Conservation (phyloP, 2,113 vertebrate genomes). For the Phylloscopus trochiloides region DNA sequence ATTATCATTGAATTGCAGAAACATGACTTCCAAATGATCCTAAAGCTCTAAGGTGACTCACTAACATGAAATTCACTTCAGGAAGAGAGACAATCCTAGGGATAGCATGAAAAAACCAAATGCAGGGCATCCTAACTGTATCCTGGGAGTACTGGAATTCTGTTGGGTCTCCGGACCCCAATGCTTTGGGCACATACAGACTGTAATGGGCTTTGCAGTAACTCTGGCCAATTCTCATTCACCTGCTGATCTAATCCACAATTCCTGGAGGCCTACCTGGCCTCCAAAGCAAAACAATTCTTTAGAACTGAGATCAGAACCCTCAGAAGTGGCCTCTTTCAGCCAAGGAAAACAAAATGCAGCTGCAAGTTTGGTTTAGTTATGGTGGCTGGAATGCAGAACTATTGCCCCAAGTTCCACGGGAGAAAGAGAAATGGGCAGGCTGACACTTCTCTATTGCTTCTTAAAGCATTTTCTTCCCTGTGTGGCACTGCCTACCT, state of each 20-base stretch:
- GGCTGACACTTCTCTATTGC: background rate
- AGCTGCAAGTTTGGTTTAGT: background rate
- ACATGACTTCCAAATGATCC: background rate
- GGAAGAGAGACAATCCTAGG: background rate
- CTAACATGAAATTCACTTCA: background rate
- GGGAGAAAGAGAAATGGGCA: background rate
- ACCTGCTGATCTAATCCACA: background rate
- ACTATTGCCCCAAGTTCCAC: background rate
- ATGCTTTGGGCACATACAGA: background rate
- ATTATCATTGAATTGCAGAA: background rate
- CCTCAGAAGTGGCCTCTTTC: background rate
- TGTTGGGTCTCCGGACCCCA: background rate
- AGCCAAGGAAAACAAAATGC: slow-evolving; percentile 6
- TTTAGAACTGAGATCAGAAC: background rate
- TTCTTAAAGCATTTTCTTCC: background rate
- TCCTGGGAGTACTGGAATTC: background rate
- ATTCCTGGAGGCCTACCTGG: background rate
- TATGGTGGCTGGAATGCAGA: background rate
- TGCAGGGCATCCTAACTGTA: background rate
- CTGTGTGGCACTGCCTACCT: too few relatives aligned
- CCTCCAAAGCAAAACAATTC: background rate
- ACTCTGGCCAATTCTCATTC: background rate
- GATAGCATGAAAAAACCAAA: background rate
- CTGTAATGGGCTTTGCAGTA: background rate
- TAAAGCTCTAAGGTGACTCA: background rate